phyloP scores from a whole-genome alignment of 2,888 invertebrate species.

The Rhamnusium bicolor region DNA sequence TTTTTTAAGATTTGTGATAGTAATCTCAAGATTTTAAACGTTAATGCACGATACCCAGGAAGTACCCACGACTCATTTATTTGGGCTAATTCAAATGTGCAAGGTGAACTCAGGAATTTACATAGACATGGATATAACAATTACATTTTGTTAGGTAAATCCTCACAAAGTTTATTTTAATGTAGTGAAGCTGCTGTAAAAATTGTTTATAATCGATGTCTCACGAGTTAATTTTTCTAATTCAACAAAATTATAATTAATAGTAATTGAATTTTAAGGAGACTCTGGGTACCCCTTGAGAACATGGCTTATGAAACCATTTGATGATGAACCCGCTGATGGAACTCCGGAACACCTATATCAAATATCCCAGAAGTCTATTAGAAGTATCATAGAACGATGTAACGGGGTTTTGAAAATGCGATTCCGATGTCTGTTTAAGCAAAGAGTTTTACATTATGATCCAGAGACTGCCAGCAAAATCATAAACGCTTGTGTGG shows the following conservation, averaged over 20 bases:
- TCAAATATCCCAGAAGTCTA: not conserved
- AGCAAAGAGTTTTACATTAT: constrained; percentile 40
- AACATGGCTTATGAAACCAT: not conserved
- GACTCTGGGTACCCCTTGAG: constrained; percentile 4
- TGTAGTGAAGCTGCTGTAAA: not conserved
- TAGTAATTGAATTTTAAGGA: not conserved
- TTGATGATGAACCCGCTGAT: not conserved
- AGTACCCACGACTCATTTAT: constrained; percentile 37
- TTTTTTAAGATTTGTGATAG: constrained; percentile 19
- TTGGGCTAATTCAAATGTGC: constrained; percentile 31
- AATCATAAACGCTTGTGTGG: constrained; percentile 38
- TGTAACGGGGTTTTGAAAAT: constrained; percentile 39
- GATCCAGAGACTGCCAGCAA: constrained; percentile 20
- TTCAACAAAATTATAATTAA: not conserved
- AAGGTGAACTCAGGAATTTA: not conserved
- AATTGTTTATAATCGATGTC: too few species aligned
- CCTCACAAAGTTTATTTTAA: not conserved
- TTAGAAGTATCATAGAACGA: constrained; percentile 20
- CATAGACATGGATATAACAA: constrained; percentile 12
- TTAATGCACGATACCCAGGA: constrained; percentile 38
- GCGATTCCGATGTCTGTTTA: constrained; percentile 36
- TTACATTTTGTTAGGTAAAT: constrained; percentile 10
- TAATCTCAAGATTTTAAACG: constrained; percentile 35
- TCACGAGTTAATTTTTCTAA: not conserved
- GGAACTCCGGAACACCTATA: not conserved